phyloP scores from a whole-genome alignment of 2,888 invertebrate genomes.

The Bursaphelenchus okinawaensis region DNA sequence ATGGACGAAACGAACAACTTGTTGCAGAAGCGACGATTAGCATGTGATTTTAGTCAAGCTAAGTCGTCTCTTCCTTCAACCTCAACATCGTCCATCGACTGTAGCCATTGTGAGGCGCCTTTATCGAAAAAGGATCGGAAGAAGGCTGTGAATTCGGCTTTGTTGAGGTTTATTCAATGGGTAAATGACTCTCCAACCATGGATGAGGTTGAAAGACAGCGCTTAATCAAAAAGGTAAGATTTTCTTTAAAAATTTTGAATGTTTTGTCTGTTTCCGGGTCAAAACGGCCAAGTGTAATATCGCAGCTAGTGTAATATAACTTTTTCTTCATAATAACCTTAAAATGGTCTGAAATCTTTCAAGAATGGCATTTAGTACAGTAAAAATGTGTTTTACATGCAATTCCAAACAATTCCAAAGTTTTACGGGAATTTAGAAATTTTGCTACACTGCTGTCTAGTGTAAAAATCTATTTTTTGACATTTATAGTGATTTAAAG shows the following conservation, averaged over 20 bases:
- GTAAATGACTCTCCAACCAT: not conserved
- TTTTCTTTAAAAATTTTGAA: not conserved
- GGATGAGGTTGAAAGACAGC: not conserved
- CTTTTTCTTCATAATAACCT: too few relatives aligned
- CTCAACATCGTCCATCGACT: not conserved
- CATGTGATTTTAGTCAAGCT: not conserved
- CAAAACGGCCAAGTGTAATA: too few relatives aligned
- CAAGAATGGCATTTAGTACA: too few relatives aligned
- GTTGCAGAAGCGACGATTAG: constrained; percentile 1
- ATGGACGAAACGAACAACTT: not conserved
- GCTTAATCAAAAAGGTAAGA: constrained; percentile 1
- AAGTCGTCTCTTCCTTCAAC: not conserved
- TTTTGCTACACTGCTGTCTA: too few relatives aligned
- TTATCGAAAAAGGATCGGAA: not conserved
- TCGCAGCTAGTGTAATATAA: too few relatives aligned
- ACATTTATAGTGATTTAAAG: too few relatives aligned
- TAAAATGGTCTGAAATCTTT: too few relatives aligned
- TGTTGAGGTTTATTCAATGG: constrained; percentile 10
- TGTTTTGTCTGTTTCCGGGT: too few relatives aligned
- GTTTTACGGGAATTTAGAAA: too few relatives aligned
- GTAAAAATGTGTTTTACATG: too few relatives aligned
- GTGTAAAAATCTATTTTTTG: too few relatives aligned
- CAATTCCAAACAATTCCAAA: too few relatives aligned
- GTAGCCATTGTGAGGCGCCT: not conserved
- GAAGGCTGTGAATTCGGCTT: constrained; percentile 5